Conservation (phyloP, 2,797 vertebrate species). For the Trachops cirrhosus region DNA sequence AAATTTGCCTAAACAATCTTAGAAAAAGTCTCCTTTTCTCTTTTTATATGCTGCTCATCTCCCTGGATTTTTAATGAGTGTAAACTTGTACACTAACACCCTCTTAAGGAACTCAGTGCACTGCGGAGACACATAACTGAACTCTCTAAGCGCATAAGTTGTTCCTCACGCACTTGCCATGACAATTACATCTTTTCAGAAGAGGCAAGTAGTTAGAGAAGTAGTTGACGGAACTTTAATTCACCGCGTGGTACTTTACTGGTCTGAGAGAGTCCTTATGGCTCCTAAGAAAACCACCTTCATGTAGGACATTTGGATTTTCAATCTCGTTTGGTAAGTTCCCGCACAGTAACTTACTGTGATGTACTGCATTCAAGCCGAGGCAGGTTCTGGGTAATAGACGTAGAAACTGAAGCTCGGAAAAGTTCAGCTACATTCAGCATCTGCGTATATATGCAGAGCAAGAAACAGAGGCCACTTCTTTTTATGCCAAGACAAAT, state of each 20-base stretch:
- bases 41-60: constrained; percentile 17
- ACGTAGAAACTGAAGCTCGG: neutral
- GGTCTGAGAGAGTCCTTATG: neutral
- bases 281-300: neutral
- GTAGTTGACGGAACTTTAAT: neutral
- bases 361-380: neutral
- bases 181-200: neutral
- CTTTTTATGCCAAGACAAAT: constrained; percentile 29
- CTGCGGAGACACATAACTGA: neutral
- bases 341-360: neutral
- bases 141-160: neutral
- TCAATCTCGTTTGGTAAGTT: neutral
- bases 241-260: neutral
- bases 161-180: neutral
- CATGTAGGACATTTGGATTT: neutral
- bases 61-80: neutral
- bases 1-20: neutral
- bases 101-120: neutral
- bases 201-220: neutral
- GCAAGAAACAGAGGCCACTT: neutral
- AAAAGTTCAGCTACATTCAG: neutral
- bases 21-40: neutral
- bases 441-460: fast-evolving
- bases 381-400: neutral
- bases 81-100: neutral